Evolutionary conservation across 1,140 invertebrate genomes (phyloP).

Genomic region (Drosophila kurseongensis): DNA sequence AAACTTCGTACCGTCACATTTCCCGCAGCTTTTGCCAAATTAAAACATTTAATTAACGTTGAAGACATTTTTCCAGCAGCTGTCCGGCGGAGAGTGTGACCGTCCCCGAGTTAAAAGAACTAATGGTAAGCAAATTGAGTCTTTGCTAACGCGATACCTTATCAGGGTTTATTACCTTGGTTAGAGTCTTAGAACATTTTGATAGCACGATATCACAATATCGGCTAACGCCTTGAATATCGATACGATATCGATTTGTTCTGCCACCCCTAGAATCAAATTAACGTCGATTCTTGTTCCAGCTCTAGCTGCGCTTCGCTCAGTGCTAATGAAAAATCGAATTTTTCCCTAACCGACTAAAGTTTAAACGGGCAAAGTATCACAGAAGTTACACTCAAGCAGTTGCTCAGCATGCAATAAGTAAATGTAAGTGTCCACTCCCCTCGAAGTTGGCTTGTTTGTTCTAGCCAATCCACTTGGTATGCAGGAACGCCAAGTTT

Average conservation of each 20-base stretch:
- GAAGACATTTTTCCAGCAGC: constrained; percentile 57
- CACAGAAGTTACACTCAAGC: constrained; percentile 28
- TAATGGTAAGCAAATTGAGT: not conserved
- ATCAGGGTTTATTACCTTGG: too few relatives aligned
- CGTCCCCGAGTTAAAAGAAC: too few relatives aligned
- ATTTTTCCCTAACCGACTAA: constrained; percentile 33
- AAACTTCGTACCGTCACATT: constrained; percentile 34
- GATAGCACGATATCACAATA: too few relatives aligned
- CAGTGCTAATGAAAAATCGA: constrained; percentile 58
- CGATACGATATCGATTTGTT: too few relatives aligned
- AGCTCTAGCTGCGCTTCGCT: constrained; percentile 51
- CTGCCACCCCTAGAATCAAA: too few relatives aligned
- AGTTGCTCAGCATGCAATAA: constrained; percentile 42
- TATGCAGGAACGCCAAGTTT: constrained; percentile 67
- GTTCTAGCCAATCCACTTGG: constrained; percentile 39
- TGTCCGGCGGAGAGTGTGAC: not conserved
- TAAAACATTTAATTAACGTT: constrained; percentile 70
- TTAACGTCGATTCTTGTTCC: not conserved
- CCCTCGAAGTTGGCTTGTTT: constrained; percentile 9
- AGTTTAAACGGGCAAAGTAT: constrained; percentile 26
- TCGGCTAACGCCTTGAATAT: too few relatives aligned
- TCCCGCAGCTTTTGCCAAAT: constrained; percentile 57
- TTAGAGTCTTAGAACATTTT: too few relatives aligned
- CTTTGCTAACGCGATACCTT: not conserved
- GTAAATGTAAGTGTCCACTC: constrained; percentile 57